Percentiles rank a stretch among this genome's conserved stretches.
Conservation (phyloP, 2,888 invertebrate species). For the Chrysotoxum bicinctum region DNA sequence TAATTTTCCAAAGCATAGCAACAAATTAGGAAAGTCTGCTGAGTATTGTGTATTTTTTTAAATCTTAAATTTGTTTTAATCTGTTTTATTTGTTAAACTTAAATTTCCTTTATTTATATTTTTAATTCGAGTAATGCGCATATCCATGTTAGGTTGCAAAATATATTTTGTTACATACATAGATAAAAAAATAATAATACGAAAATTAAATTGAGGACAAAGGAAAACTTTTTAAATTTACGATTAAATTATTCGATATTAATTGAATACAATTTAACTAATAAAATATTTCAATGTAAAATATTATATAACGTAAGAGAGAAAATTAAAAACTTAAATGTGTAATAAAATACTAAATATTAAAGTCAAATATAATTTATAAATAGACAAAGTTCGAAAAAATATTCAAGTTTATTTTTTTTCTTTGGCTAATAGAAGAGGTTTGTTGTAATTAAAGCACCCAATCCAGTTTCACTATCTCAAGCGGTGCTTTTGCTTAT, state of each 20-base stretch:
- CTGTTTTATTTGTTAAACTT: slow-evolving; percentile 14
- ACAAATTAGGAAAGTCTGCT: slow-evolving; percentile 45
- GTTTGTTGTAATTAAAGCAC: too few relatives aligned
- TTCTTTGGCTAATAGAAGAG: background rate
- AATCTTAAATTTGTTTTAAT: slow-evolving; percentile 22
- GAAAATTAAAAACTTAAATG: slow-evolving; percentile 40
- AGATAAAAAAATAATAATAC: slow-evolving; percentile 24
- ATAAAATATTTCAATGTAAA: slow-evolving; percentile 62
- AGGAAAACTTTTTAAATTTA: slow-evolving; percentile 42
- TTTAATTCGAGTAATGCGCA: slow-evolving; percentile 48
- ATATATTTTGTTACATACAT: slow-evolving; percentile 68
- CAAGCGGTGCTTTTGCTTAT: too few relatives aligned
- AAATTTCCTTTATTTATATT: slow-evolving; percentile 7
- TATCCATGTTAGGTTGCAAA: slow-evolving; percentile 63
- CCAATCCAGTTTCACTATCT: too few relatives aligned
- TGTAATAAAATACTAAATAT: slow-evolving; percentile 68
- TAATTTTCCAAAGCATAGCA: slow-evolving; percentile 53
- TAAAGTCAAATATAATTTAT: slow-evolving; percentile 70
- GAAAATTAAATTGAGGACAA: slow-evolving; percentile 46
- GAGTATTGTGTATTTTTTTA: slow-evolving; percentile 51
- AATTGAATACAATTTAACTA: slow-evolving; percentile 60
- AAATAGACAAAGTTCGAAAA: slow-evolving; percentile 45
- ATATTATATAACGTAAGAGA: slow-evolving; percentile 64
- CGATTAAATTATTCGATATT: slow-evolving; percentile 51
- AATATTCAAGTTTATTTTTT: background rate